phyloP scores from a whole-genome alignment of 2,797 vertebrate species.

The Lutjanus campechanus region DNA sequence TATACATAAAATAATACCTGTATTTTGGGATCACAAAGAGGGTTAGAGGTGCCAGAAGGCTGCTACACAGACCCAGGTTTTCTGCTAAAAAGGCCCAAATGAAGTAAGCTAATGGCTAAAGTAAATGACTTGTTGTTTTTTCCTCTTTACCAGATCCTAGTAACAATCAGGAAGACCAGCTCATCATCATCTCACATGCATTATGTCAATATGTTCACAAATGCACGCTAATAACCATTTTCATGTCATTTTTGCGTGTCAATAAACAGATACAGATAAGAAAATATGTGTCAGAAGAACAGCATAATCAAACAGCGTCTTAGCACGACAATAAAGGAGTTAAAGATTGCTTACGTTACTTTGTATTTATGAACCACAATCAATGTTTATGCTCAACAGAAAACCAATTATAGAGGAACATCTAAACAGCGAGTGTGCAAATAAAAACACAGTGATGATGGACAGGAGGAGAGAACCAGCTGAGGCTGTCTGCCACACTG shows the following conservation, averaged over 20 bases:
- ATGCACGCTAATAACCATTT: neutral
- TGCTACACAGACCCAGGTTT: neutral
- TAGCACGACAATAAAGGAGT: neutral
- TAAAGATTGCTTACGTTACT: neutral
- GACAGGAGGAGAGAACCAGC: neutral
- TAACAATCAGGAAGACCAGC: neutral
- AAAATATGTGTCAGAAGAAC: neutral
- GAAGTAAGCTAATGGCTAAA: neutral
- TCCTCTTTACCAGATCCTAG: neutral
- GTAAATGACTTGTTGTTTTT: neutral
- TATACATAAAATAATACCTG: neutral
- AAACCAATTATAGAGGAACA: neutral
- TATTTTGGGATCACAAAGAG: neutral
- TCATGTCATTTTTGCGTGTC: neutral
- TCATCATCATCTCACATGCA: neutral
- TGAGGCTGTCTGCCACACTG: too few relatives aligned
- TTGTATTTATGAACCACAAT: neutral
- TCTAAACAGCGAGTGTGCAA: neutral
- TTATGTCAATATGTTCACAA: neutral
- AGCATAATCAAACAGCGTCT: neutral
- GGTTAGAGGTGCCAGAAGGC: neutral
- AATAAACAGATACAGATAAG: neutral
- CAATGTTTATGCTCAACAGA: neutral
- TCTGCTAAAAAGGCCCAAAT: neutral
- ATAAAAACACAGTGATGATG: neutral